Evolutionary conservation across 1,140 invertebrate genomes (phyloP), one percentile per base, ranked within the genome.

Genomic region (Drosophila santomea): DNA sequence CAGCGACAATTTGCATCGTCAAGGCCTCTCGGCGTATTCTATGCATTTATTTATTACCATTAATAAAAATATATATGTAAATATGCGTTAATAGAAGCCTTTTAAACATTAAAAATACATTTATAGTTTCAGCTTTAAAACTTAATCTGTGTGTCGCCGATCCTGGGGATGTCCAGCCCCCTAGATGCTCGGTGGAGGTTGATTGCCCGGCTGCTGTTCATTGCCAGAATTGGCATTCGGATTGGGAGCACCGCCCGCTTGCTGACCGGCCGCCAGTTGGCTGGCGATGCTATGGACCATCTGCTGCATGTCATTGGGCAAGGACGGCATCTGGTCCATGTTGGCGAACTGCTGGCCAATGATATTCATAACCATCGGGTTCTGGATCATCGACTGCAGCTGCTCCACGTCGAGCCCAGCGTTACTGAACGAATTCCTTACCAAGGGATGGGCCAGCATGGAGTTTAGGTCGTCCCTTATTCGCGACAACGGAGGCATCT

Each of bases 301-400:
- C 48, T 90, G 83, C 52, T 90, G 56, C 90, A 90, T 89, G 41
- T 90, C 86, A 43, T 82, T 82, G 0, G 90, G 85, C 77, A 91
- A 12, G 11, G 4, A 12, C 69, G 2, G 41, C 72, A 28, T 45
- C 44, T 8, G 51, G 66, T 80, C 72, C 62, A 85, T 77, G 8
- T 78, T 78, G 7, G 68, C 12, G 20, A 91, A 78, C 10, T 91
- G 14, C 38, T 91, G 81, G 0, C 74, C 72, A 45, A 92, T 79
- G 7, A 84, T 76, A 36, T 81, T 90, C 81, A 91, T 91, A 11
- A 92, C 74, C 64, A 79, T 72, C 0, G 91, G 91, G 56, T 91
- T 91, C 48, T 91, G 90, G 23, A 83, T 76, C 80, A 91, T 82
- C 2, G 75, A 82, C 32, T 83, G 86, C 52, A 91, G 39, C 14